Conservation (phyloP, 2,113 vertebrate species). For the Lycocorax pyrrhopterus region DNA sequence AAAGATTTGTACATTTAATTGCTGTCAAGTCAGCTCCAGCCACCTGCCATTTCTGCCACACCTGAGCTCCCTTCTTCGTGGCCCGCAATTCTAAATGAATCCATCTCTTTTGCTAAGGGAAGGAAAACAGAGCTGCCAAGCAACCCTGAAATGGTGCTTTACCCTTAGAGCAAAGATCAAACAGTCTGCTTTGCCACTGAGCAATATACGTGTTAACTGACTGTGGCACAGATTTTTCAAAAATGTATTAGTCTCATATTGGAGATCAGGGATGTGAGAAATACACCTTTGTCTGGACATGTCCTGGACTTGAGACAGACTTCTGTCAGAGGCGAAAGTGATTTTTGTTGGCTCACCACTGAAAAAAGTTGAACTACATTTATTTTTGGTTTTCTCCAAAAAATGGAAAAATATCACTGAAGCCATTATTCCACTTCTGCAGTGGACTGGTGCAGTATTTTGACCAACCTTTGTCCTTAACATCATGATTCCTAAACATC, state of each 20-base stretch:
- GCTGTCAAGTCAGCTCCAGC: conserved; percentile 88
- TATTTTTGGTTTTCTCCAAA: conserved; percentile 15
- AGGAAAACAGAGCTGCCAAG: conserved; percentile 82
- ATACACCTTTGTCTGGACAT: not conserved
- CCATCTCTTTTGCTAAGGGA: conserved; percentile 77
- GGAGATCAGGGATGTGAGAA: not conserved
- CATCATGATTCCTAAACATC: conserved; percentile 41
- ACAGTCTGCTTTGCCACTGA: conserved; percentile 32
- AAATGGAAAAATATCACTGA: conserved; percentile 29
- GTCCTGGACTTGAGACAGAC: not conserved
- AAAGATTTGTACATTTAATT: conserved; percentile 94
- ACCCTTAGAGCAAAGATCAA: conserved; percentile 65
- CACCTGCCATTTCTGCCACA: conserved; percentile 86
- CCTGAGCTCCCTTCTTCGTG: conserved; percentile 77
- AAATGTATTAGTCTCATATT: not conserved
- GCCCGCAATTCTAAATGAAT: conserved; percentile 76
- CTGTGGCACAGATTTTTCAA: conserved; percentile 7
- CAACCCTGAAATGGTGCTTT: conserved; percentile 76
- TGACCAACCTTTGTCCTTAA: conserved; percentile 41
- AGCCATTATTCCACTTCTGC: not conserved
- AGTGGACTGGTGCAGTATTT: not conserved
- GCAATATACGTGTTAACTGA: conserved; percentile 18
- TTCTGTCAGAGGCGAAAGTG: not conserved
- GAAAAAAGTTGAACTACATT: not conserved
- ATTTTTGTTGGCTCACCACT: not conserved